Evolutionary conservation across 2,888 invertebrate species (phyloP), one percentile per base, ranked within the genome.

Genomic region (Sminthurinus aureus): DNA sequence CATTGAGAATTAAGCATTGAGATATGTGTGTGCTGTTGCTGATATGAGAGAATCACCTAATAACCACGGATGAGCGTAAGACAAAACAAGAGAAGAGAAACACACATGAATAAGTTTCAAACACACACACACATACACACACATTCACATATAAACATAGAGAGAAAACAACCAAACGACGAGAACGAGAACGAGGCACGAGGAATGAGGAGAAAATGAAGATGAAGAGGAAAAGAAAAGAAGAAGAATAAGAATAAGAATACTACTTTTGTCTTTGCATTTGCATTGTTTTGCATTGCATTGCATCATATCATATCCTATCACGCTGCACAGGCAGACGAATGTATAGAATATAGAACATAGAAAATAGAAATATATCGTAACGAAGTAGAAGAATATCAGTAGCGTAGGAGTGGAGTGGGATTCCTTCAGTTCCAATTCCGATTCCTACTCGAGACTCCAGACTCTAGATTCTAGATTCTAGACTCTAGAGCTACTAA

Each of bases 41-140:
- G 24, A 26, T 24, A 71, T 22, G 71, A 6, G 26, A 71, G 71
- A 71, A 24, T 71, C 20, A 71, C 6, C 13, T 24, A 22, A 71
- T 69, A 69, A 69, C 9, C 11, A 69, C 1, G 22, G 67, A 69
- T 69, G 67, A 58, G 58, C 58, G 9, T 58, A 58, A 58, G 58
- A 58, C 58, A 58, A 58, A 11, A 18, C 15, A 58, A 58, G 18
- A 58, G 4, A 18, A 18, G 58, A 58, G 18, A 69, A 11, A 69
- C 67, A 26, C 71, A 71, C 71, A 71, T 71, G 71, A 15, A 71
- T 71, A 24, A 71, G 22, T 22, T 24, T 71, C 24, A 13, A 13
- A 24, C 24, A 13, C 24, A 24, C 71, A 22, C 38, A 38, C 38
- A 38, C 38, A 38, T 38, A 4, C n/a, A n/a, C n/a, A 4, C 38